Evolutionary conservation across 2,113 vertebrate species (phyloP).

Genomic region (Rhinoptilus africanus): DNA sequence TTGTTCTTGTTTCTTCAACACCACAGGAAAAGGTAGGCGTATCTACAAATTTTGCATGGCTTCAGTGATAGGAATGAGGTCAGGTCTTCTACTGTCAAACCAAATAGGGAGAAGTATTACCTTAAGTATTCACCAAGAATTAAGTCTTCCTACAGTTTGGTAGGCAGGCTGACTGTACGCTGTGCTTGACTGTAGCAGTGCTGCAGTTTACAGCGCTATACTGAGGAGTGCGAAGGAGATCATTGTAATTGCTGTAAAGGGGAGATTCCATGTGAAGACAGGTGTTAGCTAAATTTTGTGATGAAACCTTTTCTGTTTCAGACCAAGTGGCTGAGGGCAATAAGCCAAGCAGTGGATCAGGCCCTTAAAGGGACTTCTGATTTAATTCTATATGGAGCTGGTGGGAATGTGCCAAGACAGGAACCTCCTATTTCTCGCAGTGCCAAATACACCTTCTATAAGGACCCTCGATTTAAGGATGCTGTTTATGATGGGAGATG

Average conservation of each 20-base stretch:
- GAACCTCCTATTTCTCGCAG: slow-evolving; percentile 92
- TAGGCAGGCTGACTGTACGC: not conserved
- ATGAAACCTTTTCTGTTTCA: slow-evolving; percentile 52
- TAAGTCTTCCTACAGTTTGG: not conserved
- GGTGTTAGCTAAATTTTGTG: not conserved
- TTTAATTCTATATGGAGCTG: slow-evolving; percentile 20
- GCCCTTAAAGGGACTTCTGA: slow-evolving; percentile 80
- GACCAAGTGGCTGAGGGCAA: slow-evolving; percentile 92
- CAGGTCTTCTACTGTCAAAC: not conserved
- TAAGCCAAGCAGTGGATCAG: slow-evolving; percentile 94
- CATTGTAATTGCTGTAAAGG: not conserved
- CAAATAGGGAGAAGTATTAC: not conserved
- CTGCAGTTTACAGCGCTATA: not conserved
- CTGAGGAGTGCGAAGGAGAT: not conserved
- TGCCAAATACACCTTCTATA: slow-evolving; percentile 94
- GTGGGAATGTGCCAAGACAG: slow-evolving; percentile 73
- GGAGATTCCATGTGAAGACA: not conserved
- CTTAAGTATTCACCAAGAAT: not conserved
- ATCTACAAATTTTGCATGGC: not conserved
- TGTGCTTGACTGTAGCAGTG: not conserved
- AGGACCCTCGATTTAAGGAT: slow-evolving; percentile 91
- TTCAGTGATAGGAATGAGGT: not conserved
- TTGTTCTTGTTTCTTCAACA: slow-evolving; percentile 88
- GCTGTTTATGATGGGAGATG: slow-evolving; percentile 90
- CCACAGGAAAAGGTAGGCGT: slow-evolving; percentile 88